phyloP scores from a whole-genome alignment of 2,113 vertebrate species.

The Haemorhous mexicanus region DNA sequence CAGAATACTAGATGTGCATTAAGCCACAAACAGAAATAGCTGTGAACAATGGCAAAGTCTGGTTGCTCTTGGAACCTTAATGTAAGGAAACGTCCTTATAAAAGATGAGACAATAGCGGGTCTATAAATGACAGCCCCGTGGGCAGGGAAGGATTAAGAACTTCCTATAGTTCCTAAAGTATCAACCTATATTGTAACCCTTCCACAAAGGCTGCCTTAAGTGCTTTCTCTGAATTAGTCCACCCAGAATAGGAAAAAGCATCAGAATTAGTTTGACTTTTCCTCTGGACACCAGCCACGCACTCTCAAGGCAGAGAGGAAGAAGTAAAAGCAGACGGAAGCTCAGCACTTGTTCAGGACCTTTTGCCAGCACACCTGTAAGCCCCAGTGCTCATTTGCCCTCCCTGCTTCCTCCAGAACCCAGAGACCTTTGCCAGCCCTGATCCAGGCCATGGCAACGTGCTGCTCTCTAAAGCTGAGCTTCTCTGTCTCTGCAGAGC shows the following conservation, averaged over 20 bases:
- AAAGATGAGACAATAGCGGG: not conserved
- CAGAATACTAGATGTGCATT: not conserved
- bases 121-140: not conserved
- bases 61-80: not conserved
- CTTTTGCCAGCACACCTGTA: not conserved
- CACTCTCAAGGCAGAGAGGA: not conserved
- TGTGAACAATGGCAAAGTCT: not conserved
- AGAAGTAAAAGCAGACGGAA: not conserved
- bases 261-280: not conserved
- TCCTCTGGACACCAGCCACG: not conserved
- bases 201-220: not conserved
- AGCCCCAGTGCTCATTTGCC: accelerated
- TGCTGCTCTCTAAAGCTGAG: not conserved
- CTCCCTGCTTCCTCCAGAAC: not conserved
- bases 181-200: not conserved
- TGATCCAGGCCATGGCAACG: not conserved
- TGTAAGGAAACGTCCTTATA: constrained; percentile 13
- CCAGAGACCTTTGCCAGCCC: not conserved
- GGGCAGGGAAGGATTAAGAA: constrained; percentile 27
- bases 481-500: not conserved
- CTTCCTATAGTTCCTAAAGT: constrained; percentile 3
- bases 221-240: not conserved
- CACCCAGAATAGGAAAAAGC: not conserved
- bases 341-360: not conserved
- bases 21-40: not conserved